Percentiles rank a stretch among this genome's conserved stretches.
phyloP scores from a whole-genome alignment of 2,113 vertebrate species.

The Phainopepla nitens region DNA sequence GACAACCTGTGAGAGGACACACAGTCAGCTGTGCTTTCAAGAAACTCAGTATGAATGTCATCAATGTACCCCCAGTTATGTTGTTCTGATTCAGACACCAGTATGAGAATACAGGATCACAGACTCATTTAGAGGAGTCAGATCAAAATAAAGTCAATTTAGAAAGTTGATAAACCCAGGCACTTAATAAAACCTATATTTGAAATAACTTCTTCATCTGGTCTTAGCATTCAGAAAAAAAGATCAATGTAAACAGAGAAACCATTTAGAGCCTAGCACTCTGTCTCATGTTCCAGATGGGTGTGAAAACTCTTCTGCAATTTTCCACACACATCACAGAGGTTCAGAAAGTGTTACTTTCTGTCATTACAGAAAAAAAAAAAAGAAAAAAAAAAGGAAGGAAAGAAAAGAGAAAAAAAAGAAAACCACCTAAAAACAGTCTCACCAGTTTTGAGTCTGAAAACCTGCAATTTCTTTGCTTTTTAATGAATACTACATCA shows the following conservation, averaged over 20 bases:
- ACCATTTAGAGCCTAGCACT: not conserved
- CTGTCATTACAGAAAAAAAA: not conserved
- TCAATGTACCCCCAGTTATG: not conserved
- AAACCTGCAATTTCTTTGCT: not conserved
- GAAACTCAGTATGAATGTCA: not conserved
- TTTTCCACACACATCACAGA: not conserved
- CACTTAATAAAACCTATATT: not conserved
- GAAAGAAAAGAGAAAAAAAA: too few species aligned
- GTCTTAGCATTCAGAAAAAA: not conserved
- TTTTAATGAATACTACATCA: not conserved
- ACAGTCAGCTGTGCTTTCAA: not conserved
- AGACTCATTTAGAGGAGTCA: not conserved
- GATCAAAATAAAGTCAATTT: not conserved
- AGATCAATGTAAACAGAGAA: not conserved
- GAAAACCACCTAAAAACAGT: not conserved
- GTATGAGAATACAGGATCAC: rapidly evolving
- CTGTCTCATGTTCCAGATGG: not conserved
- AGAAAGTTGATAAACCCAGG: not conserved
- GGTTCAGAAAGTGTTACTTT: not conserved
- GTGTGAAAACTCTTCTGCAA: not conserved
- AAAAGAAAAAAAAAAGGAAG: not conserved
- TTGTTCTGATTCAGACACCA: not conserved
- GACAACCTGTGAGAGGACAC: conserved; percentile 73
- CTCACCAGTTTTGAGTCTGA: not conserved
- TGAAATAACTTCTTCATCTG: not conserved